Percentiles rank a stretch among this genome's conserved stretches.
Evolutionary conservation across 1,140 invertebrate genomes (phyloP).

Genomic region (Heliconius melpomene): DNA sequence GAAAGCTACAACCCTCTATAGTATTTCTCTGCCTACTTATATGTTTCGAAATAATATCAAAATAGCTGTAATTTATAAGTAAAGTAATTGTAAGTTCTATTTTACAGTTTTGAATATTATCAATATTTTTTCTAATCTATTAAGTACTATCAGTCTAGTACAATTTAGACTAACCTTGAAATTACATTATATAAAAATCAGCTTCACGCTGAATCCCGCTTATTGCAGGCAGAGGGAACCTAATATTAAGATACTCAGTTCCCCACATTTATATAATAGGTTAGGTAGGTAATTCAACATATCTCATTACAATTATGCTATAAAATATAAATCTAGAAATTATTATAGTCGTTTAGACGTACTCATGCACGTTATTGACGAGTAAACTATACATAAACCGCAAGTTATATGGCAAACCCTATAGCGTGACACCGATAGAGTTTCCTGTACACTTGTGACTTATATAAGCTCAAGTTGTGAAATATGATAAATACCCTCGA

Average conservation of each 20-base stretch:
- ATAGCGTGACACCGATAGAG: conserved; percentile 25
- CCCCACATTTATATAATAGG: too few relatives aligned
- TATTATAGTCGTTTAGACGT: conserved; percentile 15
- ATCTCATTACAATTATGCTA: not conserved
- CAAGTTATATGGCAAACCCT: conserved; percentile 30
- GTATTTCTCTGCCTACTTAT: not conserved
- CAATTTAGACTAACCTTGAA: not conserved
- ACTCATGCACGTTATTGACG: conserved; percentile 39
- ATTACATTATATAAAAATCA: not conserved
- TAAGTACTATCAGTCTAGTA: not conserved
- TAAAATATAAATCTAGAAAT: conserved; percentile 18
- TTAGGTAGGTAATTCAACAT: not conserved
- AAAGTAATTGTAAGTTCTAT: not conserved
- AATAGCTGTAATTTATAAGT: not conserved
- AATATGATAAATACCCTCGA: conserved; percentile 5
- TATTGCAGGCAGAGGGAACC: too few relatives aligned
- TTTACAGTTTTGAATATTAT: not conserved
- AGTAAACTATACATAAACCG: conserved; percentile 35
- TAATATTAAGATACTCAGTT: too few relatives aligned
- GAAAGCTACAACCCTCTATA: not conserved
- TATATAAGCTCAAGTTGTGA: conserved; percentile 23
- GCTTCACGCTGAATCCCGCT: too few relatives aligned
- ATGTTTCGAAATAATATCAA: not conserved
- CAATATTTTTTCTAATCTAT: not conserved
- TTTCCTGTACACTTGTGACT: conserved; percentile 39